These are phyloP conservation scores for Phalacrocorax carbo DNA, from an alignment of 2,113 vertebrate species.

Conservation along the genomic window DNA sequence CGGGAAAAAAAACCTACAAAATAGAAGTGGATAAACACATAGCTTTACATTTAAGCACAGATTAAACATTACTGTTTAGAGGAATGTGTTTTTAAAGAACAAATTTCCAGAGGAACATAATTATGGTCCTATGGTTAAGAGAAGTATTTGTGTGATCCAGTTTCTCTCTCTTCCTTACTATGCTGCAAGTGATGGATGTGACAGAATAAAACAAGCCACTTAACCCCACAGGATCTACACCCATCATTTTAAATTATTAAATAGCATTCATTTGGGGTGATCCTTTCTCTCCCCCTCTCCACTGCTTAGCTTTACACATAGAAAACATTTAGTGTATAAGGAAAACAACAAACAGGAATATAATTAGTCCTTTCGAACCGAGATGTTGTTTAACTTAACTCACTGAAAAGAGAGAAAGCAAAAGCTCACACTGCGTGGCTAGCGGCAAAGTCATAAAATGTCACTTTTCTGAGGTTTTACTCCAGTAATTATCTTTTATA, in stretches of 20 bases:
- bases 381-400: conserved; percentile 35
- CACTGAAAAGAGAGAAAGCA: conserved; percentile 29
- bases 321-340: background rate
- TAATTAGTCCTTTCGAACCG: conserved; percentile 29
- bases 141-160: background rate
- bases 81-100: background rate
- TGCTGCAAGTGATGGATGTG: background rate
- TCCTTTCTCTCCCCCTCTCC: background rate
- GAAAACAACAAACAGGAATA: background rate
- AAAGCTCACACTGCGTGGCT: background rate
- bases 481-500: conserved; percentile 43
- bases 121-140: background rate
- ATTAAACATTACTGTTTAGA: background rate
- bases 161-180: background rate
- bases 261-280: background rate
- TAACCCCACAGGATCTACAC: background rate
- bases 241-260: conserved; percentile 4
- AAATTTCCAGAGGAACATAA: background rate
- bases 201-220: background rate
- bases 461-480: conserved; percentile 26
- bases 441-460: background rate
- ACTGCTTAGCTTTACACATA: background rate
- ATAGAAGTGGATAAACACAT: background rate
- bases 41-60: background rate
- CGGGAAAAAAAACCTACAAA: background rate